Evolutionary conservation across 1,140 invertebrate species (phyloP), one percentile per base, ranked within the genome.

Genomic region (Parasteatoda tepidariorum): DNA sequence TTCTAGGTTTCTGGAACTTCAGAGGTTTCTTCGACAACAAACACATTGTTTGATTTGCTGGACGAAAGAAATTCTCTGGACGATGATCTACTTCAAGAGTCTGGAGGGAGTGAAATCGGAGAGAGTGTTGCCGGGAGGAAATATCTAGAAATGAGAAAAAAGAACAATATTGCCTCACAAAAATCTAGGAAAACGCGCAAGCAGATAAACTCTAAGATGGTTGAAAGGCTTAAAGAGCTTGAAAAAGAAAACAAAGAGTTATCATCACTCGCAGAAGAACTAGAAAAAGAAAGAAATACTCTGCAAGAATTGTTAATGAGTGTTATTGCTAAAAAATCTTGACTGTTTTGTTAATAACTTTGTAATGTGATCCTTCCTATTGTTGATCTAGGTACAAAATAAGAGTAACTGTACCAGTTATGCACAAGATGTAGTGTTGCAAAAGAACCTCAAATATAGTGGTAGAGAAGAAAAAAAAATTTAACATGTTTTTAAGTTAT

Each of bases 231-330:
- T 13, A 64, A 76, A 75, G 48, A 64, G 13, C 38, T 76, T 13
- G 59, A 76, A 31, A 48, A 59, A 41, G 73, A 76, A 48, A 76
- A 76, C 48, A 22, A 22, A 26, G 59, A 76, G 4, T 48, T 76
- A 9, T 9, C 18, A 7, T 28, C 48, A 48, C 24, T 76, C 3
- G 24, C 33, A n/a, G 13, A 64, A 15, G 48, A 76, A 64, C 38
- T 76, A 7, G 73, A 76, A 64, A 48, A 76, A 64, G 55, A 76
- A 64, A 76, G 59, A 54, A 59, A 76, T 64, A 24, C 22, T 61
- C 55, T 74, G 26, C 71, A 74, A 61, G 61, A 18, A 26, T 24
- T 34, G 13, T 15, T 74, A 38, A 31, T 74, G 31, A 18, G 34
- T 18, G 13, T 31, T 2, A 59, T 74, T 59, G 9, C 55, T 38